Evolutionary conservation across 2,113 vertebrate genomes (phyloP).

Genomic region (Gavia stellata): DNA sequence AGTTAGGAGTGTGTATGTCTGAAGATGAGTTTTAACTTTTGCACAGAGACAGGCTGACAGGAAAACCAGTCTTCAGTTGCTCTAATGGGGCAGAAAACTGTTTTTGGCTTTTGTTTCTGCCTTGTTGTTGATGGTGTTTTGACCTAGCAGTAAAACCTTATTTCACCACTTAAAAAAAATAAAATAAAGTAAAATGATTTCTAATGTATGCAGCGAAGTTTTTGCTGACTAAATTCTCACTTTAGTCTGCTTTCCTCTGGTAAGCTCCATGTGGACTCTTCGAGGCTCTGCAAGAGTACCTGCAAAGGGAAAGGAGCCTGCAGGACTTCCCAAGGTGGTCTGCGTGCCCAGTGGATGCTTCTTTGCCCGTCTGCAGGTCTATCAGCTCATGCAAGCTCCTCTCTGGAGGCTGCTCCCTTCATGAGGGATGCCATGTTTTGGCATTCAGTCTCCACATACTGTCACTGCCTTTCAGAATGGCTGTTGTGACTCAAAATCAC

Average conservation of each 20-base stretch:
- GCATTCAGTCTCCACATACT: background rate
- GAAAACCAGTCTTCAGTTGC: background rate
- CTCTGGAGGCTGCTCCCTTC: background rate
- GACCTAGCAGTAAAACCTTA: background rate
- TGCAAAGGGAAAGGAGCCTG: background rate
- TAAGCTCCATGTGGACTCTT: background rate
- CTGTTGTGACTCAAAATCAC: background rate
- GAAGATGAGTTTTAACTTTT: background rate
- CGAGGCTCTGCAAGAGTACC: background rate
- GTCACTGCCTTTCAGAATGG: background rate
- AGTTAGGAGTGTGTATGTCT: background rate
- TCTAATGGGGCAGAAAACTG: background rate
- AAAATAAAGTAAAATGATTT: background rate
- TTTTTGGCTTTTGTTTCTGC: background rate
- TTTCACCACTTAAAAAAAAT: background rate
- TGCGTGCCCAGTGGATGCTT: fast-evolving
- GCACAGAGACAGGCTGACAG: background rate
- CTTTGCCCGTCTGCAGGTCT: background rate
- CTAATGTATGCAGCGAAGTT: background rate
- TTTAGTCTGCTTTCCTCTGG: background rate
- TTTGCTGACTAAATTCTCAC: background rate
- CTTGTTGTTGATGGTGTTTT: background rate
- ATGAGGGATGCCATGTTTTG: background rate
- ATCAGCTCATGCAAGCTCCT: background rate
- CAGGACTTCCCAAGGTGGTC: background rate